These are phyloP conservation scores for Oryzias celebensis DNA, from an alignment of 2,113 vertebrate species.

Conservation along the genomic window DNA sequence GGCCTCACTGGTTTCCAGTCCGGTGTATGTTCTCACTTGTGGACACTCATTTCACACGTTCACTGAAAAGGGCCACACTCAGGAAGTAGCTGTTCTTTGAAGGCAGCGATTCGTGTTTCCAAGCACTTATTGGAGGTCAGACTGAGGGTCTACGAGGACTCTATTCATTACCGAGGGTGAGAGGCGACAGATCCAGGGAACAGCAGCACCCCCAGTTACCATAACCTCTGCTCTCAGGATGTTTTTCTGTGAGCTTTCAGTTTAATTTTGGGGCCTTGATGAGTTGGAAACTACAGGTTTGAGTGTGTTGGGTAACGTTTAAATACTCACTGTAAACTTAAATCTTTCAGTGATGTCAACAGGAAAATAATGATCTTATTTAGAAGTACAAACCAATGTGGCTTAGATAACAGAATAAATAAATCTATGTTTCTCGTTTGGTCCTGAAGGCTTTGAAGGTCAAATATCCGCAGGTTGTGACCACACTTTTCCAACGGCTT, in stretches of 20 bases:
- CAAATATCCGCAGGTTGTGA: too few species aligned
- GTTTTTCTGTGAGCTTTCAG: slow-evolving; percentile 72
- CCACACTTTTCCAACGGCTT: too few species aligned
- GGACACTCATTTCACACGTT: slow-evolving; percentile 45
- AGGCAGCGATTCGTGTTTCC: slow-evolving; percentile 73
- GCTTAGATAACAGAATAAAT: too few species aligned
- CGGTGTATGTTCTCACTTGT: slow-evolving; percentile 24
- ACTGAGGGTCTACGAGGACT: slow-evolving; percentile 71
- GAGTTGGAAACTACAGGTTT: slow-evolving; percentile 15
- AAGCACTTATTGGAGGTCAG: slow-evolving; percentile 76
- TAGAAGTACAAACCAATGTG: too few species aligned
- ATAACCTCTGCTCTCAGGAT: slow-evolving; percentile 68
- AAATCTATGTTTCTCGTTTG: too few species aligned
- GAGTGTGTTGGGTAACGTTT: too few species aligned
- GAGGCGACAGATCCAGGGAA: slow-evolving; percentile 61
- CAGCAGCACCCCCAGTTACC: slow-evolving; percentile 62
- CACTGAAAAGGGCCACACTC: slow-evolving; percentile 57
- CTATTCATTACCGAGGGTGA: slow-evolving; percentile 74
- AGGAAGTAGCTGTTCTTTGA: slow-evolving; percentile 72
- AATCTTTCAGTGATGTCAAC: too few species aligned
- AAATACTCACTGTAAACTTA: too few species aligned
- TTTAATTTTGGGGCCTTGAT: slow-evolving; percentile 41
- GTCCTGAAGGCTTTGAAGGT: too few species aligned
- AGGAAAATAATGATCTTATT: too few species aligned
- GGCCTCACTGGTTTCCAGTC: slow-evolving; percentile 42